phyloP scores from a whole-genome alignment of 2,113 vertebrate species.

The Ursus arctos region DNA sequence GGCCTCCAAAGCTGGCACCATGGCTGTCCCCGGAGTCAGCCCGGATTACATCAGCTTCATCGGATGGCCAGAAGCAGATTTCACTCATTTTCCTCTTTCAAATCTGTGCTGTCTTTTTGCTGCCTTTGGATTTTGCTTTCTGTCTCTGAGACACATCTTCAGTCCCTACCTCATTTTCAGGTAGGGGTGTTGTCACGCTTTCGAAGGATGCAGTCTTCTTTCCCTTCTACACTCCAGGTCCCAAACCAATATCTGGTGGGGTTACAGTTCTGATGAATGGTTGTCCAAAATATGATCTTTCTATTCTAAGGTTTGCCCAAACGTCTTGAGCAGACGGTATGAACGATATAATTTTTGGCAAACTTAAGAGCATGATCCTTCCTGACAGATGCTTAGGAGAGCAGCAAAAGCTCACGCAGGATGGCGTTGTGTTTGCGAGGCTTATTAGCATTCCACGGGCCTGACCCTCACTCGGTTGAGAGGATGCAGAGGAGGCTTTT shows the following conservation, averaged over 20 bases:
- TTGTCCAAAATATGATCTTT: neutral
- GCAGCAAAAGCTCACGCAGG: rapidly evolving
- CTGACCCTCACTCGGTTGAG: neutral
- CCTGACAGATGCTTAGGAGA: constrained; percentile 8
- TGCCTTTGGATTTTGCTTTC: neutral
- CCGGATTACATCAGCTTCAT: constrained; percentile 34
- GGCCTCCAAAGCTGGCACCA: constrained; percentile 55
- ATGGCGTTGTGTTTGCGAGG: neutral
- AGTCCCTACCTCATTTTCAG: neutral
- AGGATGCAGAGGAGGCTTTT: neutral
- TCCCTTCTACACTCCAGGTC: neutral
- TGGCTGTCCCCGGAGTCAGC: neutral
- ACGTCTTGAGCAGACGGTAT: neutral
- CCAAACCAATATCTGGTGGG: rapidly evolving
- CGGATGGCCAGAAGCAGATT: constrained; percentile 54
- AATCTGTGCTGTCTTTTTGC: neutral
- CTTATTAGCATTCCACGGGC: neutral
- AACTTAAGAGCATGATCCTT: neutral
- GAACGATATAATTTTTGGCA: neutral
- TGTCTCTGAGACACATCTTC: rapidly evolving
- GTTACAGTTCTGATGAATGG: rapidly evolving
- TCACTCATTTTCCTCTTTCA: neutral
- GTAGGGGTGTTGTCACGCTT: neutral
- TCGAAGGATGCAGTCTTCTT: rapidly evolving
- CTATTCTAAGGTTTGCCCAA: neutral